phyloP scores from a whole-genome alignment of 2,113 vertebrate species.

The Coreoperca whiteheadi region DNA sequence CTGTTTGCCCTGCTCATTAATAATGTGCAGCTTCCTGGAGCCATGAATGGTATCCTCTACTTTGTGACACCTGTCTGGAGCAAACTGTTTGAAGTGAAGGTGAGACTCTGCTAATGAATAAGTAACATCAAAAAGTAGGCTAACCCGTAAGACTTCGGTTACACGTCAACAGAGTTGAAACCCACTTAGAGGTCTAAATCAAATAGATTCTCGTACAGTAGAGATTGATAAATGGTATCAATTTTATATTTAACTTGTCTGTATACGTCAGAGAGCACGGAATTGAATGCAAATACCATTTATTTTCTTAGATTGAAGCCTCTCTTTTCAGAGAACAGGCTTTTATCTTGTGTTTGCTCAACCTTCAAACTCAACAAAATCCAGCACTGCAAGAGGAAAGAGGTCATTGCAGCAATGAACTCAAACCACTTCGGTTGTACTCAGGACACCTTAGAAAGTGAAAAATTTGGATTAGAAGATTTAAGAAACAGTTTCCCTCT shows the following conservation, averaged over 20 bases:
- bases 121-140: background rate
- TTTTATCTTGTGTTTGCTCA: background rate
- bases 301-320: background rate
- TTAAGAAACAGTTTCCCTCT: background rate
- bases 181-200: background rate
- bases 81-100: constrained; percentile 83
- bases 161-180: background rate
- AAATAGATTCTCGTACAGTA: background rate
- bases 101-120: constrained; percentile 46
- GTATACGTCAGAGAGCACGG: background rate
- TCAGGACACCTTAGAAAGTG: background rate
- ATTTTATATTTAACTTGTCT: background rate
- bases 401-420: background rate
- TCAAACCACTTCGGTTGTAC: background rate
- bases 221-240: background rate
- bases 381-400: background rate
- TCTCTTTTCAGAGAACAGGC: background rate
- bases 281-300: background rate
- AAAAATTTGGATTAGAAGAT: background rate
- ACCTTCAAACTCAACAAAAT: background rate
- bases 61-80: constrained; percentile 83
- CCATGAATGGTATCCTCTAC: constrained; percentile 80
- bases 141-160: background rate
- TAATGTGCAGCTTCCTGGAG: constrained; percentile 84
- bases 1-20: constrained; percentile 84